Evolutionary conservation across 2,797 vertebrate genomes (phyloP).

Genomic region (Pseudochirops corinnae): DNA sequence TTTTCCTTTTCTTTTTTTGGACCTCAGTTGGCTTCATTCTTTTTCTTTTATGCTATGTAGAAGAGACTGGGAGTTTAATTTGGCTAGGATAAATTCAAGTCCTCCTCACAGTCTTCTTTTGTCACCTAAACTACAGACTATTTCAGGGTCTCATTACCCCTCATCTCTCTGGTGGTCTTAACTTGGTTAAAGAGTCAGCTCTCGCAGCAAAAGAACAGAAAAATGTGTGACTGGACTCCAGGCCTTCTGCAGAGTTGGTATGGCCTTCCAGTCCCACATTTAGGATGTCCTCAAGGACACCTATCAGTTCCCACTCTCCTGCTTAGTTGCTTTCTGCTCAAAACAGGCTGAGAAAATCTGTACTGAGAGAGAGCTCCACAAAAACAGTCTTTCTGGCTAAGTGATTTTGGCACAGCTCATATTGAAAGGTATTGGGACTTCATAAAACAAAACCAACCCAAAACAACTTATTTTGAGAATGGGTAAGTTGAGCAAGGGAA

Average conservation of each 20-base stretch:
- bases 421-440: slow-evolving; percentile 9
- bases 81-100: slow-evolving; percentile 4
- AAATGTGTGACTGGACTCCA: neutral
- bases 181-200: slow-evolving; percentile 11
- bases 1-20: slow-evolving; percentile 65
- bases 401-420: slow-evolving; percentile 18
- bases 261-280: neutral
- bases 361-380: slow-evolving; percentile 6
- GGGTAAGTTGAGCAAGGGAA: slow-evolving; percentile 16
- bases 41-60: slow-evolving; percentile 29
- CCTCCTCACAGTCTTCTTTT: neutral
- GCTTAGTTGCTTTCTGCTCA: neutral
- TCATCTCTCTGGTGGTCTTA: neutral
- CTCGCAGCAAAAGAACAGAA: neutral
- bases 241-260: neutral
- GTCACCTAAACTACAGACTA: neutral
- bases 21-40: slow-evolving; percentile 53
- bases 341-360: slow-evolving; percentile 35
- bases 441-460: neutral
- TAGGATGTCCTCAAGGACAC: slow-evolving; percentile 16
- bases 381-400: slow-evolving; percentile 32
- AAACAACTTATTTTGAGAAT: slow-evolving; percentile 38
- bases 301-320: neutral
- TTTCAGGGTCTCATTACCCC: neutral
- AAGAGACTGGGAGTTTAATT: slow-evolving; percentile 12